Percentiles rank a stretch among this genome's conserved stretches.
Evolutionary conservation across 2,888 invertebrate species (phyloP).

Genomic region (Pristionchus exspectatus): DNA sequence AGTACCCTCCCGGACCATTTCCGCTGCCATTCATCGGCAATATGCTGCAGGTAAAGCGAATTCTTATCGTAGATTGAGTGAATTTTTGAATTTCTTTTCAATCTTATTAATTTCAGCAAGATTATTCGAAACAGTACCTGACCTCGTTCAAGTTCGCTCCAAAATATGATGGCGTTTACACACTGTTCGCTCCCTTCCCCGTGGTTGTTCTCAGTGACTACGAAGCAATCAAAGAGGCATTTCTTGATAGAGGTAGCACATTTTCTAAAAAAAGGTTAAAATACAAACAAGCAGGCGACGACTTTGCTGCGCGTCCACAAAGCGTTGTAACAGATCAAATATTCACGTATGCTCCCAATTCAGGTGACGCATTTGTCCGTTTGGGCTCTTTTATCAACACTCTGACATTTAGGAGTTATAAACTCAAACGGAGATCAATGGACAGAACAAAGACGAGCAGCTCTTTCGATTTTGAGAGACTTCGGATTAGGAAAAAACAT

Average conservation of each 20-base stretch:
- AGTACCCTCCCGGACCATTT: not conserved
- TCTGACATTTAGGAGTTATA: not conserved
- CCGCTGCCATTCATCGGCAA: not conserved
- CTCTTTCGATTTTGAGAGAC: not conserved
- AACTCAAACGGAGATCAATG: not conserved
- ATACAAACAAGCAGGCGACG: not conserved
- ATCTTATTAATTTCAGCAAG: too few relatives aligned
- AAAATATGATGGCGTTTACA: not conserved
- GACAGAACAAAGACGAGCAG: not conserved
- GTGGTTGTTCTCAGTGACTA: not conserved
- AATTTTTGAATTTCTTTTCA: not conserved
- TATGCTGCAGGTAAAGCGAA: not conserved
- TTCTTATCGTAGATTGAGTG: too few relatives aligned
- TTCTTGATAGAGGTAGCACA: not conserved
- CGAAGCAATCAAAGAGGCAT: not conserved
- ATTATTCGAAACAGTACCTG: too few relatives aligned
- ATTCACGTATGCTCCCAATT: not conserved
- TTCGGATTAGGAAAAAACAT: not conserved
- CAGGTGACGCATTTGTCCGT: not conserved
- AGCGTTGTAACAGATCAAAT: not conserved
- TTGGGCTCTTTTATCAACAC: not conserved
- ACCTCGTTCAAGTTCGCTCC: too few relatives aligned
- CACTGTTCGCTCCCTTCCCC: not conserved
- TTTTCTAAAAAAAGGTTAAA: not conserved
- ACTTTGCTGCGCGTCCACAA: not conserved